Percentiles rank a stretch among this genome's conserved stretches.
Conservation (phyloP, 2,113 vertebrate genomes). For the Asarcornis scutulata region DNA sequence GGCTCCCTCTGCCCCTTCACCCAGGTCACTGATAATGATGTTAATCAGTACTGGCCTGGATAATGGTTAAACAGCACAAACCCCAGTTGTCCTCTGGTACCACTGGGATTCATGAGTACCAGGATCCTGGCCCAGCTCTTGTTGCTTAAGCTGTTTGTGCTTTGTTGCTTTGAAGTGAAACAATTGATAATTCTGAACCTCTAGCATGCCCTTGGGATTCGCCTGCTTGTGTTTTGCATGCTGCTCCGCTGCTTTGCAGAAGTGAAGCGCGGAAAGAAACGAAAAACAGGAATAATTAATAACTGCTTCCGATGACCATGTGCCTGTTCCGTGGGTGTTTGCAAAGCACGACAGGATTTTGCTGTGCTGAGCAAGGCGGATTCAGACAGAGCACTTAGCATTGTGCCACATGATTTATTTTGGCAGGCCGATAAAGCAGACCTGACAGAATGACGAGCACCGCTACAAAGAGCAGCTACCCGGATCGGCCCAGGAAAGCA, state of each 20-base stretch:
- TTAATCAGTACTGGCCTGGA: neutral
- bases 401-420: neutral
- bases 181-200: neutral
- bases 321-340: neutral
- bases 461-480: neutral
- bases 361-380: neutral
- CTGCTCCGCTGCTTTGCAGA: neutral
- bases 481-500: accelerated
- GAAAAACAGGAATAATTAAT: neutral
- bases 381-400: neutral
- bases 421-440: neutral
- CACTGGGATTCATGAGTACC: neutral
- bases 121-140: neutral
- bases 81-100: no score
- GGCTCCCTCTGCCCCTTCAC: neutral
- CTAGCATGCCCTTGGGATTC: accelerated
- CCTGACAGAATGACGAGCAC: neutral
- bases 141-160: neutral
- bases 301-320: accelerated
- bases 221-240: accelerated
- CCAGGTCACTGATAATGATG: accelerated
- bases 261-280: accelerated
- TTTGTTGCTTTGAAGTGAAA: no score
- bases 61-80: accelerated
- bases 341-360: neutral